Conservation (phyloP, 2,797 vertebrate species). For the Sebastes umbrosus region DNA sequence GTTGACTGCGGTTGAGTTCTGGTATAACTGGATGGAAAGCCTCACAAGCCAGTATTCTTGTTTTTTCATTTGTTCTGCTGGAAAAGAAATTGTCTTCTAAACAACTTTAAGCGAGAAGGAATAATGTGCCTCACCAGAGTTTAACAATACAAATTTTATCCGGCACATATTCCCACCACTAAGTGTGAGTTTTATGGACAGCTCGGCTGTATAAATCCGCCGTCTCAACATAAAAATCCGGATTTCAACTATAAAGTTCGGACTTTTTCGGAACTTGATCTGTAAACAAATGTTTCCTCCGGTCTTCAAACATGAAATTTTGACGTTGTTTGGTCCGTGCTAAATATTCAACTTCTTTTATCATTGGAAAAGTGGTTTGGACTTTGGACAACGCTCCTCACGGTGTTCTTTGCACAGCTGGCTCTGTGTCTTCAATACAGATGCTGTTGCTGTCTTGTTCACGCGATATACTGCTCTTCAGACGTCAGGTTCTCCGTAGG, state of each 20-base stretch:
- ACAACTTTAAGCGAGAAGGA: neutral
- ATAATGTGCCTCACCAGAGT: neutral
- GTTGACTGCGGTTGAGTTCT: neutral
- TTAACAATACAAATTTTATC: neutral
- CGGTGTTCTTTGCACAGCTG: neutral
- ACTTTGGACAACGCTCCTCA: neutral
- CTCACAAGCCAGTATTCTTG: neutral
- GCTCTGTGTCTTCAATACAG: slow-evolving; percentile 19
- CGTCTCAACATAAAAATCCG: neutral
- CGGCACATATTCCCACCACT: neutral
- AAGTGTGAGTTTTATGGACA: neutral
- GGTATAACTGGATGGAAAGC: neutral
- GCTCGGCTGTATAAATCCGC: neutral
- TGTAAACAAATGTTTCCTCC: neutral
- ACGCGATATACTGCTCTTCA: neutral
- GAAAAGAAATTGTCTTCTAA: neutral
- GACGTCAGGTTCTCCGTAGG: neutral
- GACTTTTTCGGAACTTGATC: neutral
- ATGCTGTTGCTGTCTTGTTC: slow-evolving; percentile 13
- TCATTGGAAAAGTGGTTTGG: neutral
- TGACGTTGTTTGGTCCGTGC: neutral
- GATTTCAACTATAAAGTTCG: neutral
- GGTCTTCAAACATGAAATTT: neutral
- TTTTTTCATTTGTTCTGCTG: neutral
- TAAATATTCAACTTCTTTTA: neutral